Evolutionary conservation across 2,113 vertebrate genomes (phyloP).

Genomic region (Rhinopithecus roxellana): DNA sequence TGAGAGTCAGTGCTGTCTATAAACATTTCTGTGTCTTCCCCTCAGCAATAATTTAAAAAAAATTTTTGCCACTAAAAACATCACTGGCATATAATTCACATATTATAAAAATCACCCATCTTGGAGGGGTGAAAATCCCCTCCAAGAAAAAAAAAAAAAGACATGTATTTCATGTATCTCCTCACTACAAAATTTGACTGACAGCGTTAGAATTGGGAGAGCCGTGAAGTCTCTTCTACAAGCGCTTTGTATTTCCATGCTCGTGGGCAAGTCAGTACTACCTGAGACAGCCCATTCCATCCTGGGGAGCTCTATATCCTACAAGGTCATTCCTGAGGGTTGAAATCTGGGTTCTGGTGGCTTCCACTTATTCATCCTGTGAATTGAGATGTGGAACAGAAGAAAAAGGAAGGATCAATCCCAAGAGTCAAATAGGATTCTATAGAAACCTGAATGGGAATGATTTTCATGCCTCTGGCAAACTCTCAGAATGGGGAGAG

Average conservation of each 20-base stretch:
- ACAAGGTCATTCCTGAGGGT: too few relatives aligned
- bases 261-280: fast-evolving
- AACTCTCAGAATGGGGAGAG: too few relatives aligned
- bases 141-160: background rate
- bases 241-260: background rate
- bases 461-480: too few relatives aligned
- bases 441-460: too few relatives aligned
- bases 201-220: background rate
- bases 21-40: background rate
- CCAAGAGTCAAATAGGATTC: too few relatives aligned
- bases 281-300: background rate
- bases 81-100: background rate
- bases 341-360: too few relatives aligned
- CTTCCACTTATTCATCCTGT: too few relatives aligned
- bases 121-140: background rate
- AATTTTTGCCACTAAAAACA: background rate
- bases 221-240: background rate
- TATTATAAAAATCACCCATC: background rate
- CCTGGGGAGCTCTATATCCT: background rate
- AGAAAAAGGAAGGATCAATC: too few relatives aligned
- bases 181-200: background rate
- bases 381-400: too few relatives aligned
- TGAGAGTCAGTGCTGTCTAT: background rate
- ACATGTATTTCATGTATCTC: background rate
- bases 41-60: background rate